Base-by-base conservation (phyloP, 2,888 invertebrate species). In the Drosophila ezoana region DNA sequence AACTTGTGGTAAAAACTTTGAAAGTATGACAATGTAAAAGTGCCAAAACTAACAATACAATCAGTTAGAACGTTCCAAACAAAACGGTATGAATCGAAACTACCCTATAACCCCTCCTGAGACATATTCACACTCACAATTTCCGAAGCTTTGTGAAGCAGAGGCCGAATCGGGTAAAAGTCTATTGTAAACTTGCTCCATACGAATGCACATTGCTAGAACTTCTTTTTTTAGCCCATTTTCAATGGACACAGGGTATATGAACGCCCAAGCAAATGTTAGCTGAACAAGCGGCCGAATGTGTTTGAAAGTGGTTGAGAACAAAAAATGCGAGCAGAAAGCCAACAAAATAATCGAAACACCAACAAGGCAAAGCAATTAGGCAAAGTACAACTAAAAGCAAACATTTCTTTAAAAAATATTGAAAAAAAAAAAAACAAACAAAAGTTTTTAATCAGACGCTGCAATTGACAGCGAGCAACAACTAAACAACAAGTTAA, bases 281-380 rank as follows among this genome's bases (percentile, higher is more conserved):
- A 33, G 32, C 18, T 35, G 16, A 53, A 52, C 45, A 20, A 58
- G 37, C 40, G 37, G 14, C 43, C 28, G 18, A 48, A 43, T 38
- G 43, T 48, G 47, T 4, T 10, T 11, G 14, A 18, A 47, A 35
- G 28, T 52, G 18, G n/a, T 3, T 2, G 8, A 23, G 18, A 43
- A 23, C 16, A 51, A 37, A 10, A 51, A 38, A 37, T 38, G 13
- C 23, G 41, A n/a, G 16, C 3, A 43, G 59, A 45, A 54, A 16
- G 33, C 9, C 14, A 71, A 56, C 58, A 64, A 18, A 45, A 41
- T 28, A 3, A 43, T n/a, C 37, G 38, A 10, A 28, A 20, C 40
- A n/a, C 14, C 48, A 18, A 45, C 47, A 59, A 66, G 44, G 14
- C 48, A 51, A 60, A 58, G 53, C 68, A 67, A 60, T 72, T 67